Conservation (phyloP, 2,797 vertebrate species). For the Hirundo rustica region DNA sequence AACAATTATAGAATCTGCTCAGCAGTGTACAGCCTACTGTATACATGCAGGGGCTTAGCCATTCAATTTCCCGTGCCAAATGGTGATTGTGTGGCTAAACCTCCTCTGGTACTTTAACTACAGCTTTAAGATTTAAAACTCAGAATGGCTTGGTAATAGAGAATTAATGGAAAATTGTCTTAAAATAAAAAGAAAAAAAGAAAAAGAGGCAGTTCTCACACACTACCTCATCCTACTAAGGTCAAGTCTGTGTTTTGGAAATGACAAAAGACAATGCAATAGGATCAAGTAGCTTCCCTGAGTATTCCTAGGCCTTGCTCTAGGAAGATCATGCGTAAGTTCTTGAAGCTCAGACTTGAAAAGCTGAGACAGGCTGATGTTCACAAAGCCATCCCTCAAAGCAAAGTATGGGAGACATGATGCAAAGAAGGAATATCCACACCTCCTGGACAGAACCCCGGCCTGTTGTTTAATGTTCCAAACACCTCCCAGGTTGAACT, state of each 20-base stretch:
- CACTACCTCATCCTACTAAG: neutral
- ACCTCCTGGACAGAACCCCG: neutral
- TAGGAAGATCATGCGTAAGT: neutral
- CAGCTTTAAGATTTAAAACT: constrained; percentile 4
- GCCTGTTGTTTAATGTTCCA: neutral
- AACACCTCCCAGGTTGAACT: neutral
- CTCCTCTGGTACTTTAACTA: neutral
- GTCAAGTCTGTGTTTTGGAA: neutral
- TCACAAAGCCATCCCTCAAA: neutral
- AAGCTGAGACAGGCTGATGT: neutral
- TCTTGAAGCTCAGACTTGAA: neutral
- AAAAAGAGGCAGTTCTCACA: neutral
- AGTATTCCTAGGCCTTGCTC: neutral
- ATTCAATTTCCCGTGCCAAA: neutral
- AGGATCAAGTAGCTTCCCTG: neutral
- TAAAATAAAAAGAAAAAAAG: neutral
- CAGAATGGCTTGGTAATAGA: neutral
- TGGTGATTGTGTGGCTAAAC: neutral
- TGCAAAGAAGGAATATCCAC: neutral
- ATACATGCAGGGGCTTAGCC: constrained; percentile 3
- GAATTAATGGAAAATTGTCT: neutral
- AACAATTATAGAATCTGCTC: neutral
- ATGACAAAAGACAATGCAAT: neutral
- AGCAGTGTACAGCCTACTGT: neutral
- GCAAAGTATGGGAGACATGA: neutral